Evolutionary conservation across 2,113 vertebrate species (phyloP), one percentile per base, ranked within the genome.

Genomic region (Meriones unguiculatus): DNA sequence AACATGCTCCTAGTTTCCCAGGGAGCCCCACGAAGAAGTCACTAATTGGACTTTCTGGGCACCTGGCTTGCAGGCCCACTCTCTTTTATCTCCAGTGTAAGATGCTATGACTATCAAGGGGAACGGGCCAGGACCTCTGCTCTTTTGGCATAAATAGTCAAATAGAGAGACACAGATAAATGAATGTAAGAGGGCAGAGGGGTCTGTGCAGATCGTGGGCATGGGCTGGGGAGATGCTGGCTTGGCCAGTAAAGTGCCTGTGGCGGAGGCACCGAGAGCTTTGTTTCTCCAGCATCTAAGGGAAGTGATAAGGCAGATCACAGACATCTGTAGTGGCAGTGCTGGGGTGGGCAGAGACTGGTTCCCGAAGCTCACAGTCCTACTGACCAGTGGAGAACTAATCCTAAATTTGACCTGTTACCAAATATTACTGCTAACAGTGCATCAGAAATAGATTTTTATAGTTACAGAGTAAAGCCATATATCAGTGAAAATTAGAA

Each of bases 401-500:
- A 57, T 90, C 41, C 35, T 87, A 96, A 72, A 89, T 73, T 92
- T 92, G 32, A 7, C 35, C 14, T 32, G 81, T 72, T 76, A 52
- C 2, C 80, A 91, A 88, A 64, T 82, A 28, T 52, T 91, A 35
- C 67, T 73, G 7, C 2, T 38, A 14, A 57, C 54, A 38, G 84
- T 73, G 50, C 15, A 86, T 72, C 89, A 77, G 10, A 96, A 82
- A 78, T n/a, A 46, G 52, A 69, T 28, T 65, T 30, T 78, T 76
- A 77, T 18, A 84, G 18, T n/a, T 62, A 82, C 7, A 18, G 6
- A 87, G 75, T 52, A 50, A 11, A 4, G 24, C 89, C 59, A 30
- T n/a, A 86, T 88, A 30, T 59, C 41, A 70, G 2, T 91, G 70
- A 95, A 89, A 93, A 89, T 89, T 87, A 87, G 62, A 87, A 95